Evolutionary conservation across 2,113 vertebrate species (phyloP), one percentile per base, ranked within the genome.

Genomic region (Rhinolophus ferrumequinum): DNA sequence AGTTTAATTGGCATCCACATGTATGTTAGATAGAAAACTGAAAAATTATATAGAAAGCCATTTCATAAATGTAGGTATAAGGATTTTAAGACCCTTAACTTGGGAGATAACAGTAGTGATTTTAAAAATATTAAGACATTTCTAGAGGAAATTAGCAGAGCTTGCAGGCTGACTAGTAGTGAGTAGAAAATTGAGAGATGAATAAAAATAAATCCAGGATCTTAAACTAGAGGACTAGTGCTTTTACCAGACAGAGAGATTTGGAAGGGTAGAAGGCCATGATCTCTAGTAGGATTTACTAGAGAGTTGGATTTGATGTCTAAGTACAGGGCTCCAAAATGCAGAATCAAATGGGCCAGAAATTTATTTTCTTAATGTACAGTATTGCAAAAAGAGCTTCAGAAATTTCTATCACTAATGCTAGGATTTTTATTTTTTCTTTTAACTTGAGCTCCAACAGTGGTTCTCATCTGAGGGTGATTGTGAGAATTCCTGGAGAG

Each of bases 171-270:
- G 22, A 69, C n/a, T 33, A 79, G 24, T 92, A 92, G 24, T 87
- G 22, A 58, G 41, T 70, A 87, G 80, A 88, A 96, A 83, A 89
- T 70, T 90, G 50, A 88, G 54, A 5, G 44, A 44, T 90, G 38
- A 86, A 44, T 93, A 70, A 95, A 76, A 81, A 33, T 56, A n/a
- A 88, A 56, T 24, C 16, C 1, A 90, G 18, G 9, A 95, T 93
- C 93, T 94, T 94, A 64, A 96, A 79, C 16, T 95, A 47, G n/a
- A 87, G 16, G 38, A 54, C 69, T 92, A 60, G 35, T 90, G 18
- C 5, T 83, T 79, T 94, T 44, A 62, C 4, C 6, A 50, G 24
- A 56, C n/a, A 66, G 38, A 66, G 38, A 82, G 9, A 58, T 87
- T 96, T 90, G 44, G n/a, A 90, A 67, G 54, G 14, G 47, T 90